Percentiles rank a stretch among this genome's conserved stretches.
phyloP scores from a whole-genome alignment of 2,888 invertebrate genomes.

The Lepidochitona cinerea region DNA sequence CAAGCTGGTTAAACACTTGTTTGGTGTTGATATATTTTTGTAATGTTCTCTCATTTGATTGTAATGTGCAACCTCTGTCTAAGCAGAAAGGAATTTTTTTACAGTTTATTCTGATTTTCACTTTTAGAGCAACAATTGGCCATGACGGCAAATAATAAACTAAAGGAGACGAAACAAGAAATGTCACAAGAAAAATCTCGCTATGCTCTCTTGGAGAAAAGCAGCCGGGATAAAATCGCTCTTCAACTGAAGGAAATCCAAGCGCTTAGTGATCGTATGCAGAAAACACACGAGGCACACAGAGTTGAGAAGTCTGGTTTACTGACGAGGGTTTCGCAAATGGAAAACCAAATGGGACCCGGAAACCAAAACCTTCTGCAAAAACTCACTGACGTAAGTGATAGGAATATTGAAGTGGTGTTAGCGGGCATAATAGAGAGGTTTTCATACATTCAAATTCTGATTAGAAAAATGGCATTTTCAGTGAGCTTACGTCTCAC shows the following conservation, averaged over 20 bases:
- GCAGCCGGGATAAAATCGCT: constrained; percentile 76
- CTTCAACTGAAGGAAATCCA: constrained; percentile 77
- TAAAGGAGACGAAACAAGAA: constrained; percentile 83
- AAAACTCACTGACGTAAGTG: constrained; percentile 42
- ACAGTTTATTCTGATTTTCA: no score
- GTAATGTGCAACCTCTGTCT: no score
- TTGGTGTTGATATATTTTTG: no score
- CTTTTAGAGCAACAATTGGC: constrained; percentile 72
- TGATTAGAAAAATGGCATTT: no score
- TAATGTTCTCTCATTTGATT: no score
- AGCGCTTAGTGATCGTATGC: constrained; percentile 76
- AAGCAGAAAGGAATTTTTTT: no score
- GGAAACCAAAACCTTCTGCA: constrained; percentile 35
- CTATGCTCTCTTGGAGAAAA: constrained; percentile 73
- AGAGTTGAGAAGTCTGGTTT: constrained; percentile 77
- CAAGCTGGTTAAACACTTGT: no score
- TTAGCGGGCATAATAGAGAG: no score
- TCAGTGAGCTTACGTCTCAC: no score
- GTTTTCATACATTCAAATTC: no score
- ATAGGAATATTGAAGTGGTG: background rate
- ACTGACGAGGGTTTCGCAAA: constrained; percentile 59
- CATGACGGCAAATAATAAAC: constrained; percentile 81
- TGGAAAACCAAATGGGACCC: constrained; percentile 41
- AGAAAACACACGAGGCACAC: constrained; percentile 75
- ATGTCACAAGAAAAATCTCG: constrained; percentile 80